phyloP scores from a whole-genome alignment of 2,888 invertebrate species.

The Dicranocentrus wangi region DNA sequence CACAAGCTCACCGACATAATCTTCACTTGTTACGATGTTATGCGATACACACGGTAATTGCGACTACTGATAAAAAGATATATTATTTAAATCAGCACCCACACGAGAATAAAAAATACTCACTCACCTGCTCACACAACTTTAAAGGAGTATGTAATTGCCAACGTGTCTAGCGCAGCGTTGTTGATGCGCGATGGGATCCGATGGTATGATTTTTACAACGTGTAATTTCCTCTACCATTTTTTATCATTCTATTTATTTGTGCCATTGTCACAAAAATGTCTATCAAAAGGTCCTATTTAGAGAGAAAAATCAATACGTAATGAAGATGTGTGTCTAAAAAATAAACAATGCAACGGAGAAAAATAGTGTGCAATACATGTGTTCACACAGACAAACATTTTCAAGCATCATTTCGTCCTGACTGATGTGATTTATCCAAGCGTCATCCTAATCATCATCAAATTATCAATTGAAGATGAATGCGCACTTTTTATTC shows the following conservation, averaged over 20 bases:
- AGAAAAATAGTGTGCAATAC: neutral
- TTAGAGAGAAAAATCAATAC: conserved; percentile 49
- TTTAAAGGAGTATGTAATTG: no score
- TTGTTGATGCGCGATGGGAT: neutral
- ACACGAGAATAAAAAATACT: neutral
- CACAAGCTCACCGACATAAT: neutral
- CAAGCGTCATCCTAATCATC: conserved; percentile 30
- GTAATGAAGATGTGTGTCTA: conserved; percentile 38
- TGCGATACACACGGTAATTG: no score
- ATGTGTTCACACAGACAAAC: neutral
- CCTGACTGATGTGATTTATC: conserved; percentile 27
- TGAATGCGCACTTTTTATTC: conserved; percentile 55
- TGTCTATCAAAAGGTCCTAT: conserved; percentile 37
- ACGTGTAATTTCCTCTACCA: no score
- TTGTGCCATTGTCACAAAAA: conserved; percentile 52
- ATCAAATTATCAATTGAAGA: conserved; percentile 49
- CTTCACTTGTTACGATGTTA: no score
- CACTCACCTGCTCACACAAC: neutral
- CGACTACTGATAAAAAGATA: no score
- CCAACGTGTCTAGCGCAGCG: neutral
- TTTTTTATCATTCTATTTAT: conserved; percentile 21
- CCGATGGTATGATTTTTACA: no score
- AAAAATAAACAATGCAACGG: neutral
- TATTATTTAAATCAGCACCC: no score
- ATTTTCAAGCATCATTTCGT: conserved; percentile 27